Conservation (phyloP, 1,140 invertebrate genomes). For the Drosophila watanabei region DNA sequence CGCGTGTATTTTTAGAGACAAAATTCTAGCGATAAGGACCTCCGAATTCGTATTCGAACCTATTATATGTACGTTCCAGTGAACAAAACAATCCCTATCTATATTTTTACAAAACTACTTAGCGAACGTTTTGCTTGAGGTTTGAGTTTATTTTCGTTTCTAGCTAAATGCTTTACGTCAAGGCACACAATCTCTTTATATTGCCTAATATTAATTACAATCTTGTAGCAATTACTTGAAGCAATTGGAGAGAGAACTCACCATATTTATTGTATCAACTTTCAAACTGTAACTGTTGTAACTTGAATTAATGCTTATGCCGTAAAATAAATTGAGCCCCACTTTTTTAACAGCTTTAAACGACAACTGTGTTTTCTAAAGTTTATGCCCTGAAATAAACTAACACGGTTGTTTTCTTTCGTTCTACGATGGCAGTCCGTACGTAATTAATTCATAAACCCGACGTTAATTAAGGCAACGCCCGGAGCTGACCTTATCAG, state of each 20-base stretch:
- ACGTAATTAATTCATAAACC: constrained; percentile 26
- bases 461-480: neutral
- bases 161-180: constrained; percentile 70
- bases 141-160: constrained; percentile 54
- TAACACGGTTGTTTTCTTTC: neutral
- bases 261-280: constrained; percentile 22
- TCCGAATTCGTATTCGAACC: constrained; percentile 43
- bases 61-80: constrained; percentile 35
- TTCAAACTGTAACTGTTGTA: constrained; percentile 39
- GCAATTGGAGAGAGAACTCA: constrained; percentile 52
- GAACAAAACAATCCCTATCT: constrained; percentile 45
- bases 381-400: constrained; percentile 55
- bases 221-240: constrained; percentile 36
- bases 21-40: constrained; percentile 48
- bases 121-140: constrained; percentile 55
- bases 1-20: constrained; percentile 58
- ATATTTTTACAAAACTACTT: constrained; percentile 46
- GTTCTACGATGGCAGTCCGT: neutral
- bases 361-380: neutral
- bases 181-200: constrained; percentile 18
- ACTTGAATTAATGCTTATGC: constrained; percentile 36
- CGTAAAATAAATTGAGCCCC: constrained; percentile 56
- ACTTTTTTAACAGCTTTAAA: constrained; percentile 64
- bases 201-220: constrained; percentile 13
- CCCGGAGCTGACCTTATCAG: constrained; percentile 10